A percentile compares a stretch with the other conserved stretches of the same genome.
phyloP scores from a whole-genome alignment of 1,140 invertebrate genomes.

The Hylyphantes graminicola region DNA sequence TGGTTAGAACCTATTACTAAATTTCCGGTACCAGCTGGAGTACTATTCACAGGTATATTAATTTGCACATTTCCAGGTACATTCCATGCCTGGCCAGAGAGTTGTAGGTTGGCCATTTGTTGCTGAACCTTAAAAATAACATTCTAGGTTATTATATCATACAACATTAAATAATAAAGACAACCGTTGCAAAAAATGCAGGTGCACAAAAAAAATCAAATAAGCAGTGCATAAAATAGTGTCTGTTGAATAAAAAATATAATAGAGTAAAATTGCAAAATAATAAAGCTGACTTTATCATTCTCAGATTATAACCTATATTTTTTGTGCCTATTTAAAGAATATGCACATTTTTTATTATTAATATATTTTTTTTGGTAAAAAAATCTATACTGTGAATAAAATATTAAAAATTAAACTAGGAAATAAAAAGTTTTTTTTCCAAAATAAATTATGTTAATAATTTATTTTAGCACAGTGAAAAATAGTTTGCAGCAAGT shows the following conservation, averaged over 20 bases:
- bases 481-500: too few species aligned
- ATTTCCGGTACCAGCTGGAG: slow-evolving; percentile 15
- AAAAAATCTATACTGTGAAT: too few species aligned
- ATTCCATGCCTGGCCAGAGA: slow-evolving; percentile 51
- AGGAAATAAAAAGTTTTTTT: too few species aligned
- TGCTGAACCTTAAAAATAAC: slow-evolving; percentile 39
- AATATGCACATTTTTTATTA: too few species aligned
- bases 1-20: slow-evolving; percentile 39
- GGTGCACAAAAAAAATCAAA: background rate
- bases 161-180: background rate
- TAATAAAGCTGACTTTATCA: background rate
- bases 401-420: too few species aligned
- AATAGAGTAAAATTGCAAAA: background rate
- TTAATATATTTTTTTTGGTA: too few species aligned
- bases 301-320: background rate
- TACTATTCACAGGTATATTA: slow-evolving; percentile 16
- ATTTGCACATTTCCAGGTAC: background rate
- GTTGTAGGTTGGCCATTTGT: slow-evolving; percentile 48
- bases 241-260: background rate
- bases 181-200: background rate
- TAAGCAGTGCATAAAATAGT: background rate
- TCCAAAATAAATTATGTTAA: too few species aligned
- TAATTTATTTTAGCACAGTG: too few species aligned
- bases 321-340: background rate
- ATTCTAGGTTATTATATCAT: background rate